These are phyloP conservation scores for Drosophila varians DNA, from an alignment of 1,140 invertebrate genomes.

Conservation along the genomic window DNA sequence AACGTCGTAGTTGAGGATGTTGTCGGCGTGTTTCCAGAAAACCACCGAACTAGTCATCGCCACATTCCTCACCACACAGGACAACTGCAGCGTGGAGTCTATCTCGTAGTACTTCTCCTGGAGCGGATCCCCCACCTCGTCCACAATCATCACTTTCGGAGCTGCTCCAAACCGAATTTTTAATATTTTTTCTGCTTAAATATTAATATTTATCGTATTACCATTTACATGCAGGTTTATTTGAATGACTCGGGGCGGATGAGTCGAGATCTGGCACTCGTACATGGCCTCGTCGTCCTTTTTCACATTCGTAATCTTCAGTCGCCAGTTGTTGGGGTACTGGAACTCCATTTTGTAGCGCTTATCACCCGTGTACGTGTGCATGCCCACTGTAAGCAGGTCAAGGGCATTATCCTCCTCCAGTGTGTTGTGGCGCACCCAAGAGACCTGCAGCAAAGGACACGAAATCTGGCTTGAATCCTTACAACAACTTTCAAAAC, in stretches of 20 bases:
- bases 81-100: slow-evolving; percentile 89
- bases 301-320: slow-evolving; percentile 88
- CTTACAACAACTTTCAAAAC: neutral
- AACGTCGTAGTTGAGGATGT: slow-evolving; percentile 89
- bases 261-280: slow-evolving; percentile 91
- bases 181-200: neutral
- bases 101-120: slow-evolving; percentile 91
- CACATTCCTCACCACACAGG: slow-evolving; percentile 89
- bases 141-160: slow-evolving; percentile 90
- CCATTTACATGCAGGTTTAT: slow-evolving; percentile 90
- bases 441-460: slow-evolving; percentile 86
- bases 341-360: slow-evolving; percentile 90
- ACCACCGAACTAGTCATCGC: slow-evolving; percentile 88
- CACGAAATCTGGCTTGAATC: neutral
- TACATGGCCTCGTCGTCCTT: slow-evolving; percentile 89
- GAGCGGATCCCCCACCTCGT: slow-evolving; percentile 88
- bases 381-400: slow-evolving; percentile 88
- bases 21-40: slow-evolving; percentile 89
- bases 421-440: slow-evolving; percentile 87
- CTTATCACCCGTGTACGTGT: slow-evolving; percentile 90
- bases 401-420: slow-evolving; percentile 86
- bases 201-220: slow-evolving; percentile 72
- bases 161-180: slow-evolving; percentile 83
- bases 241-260: slow-evolving; percentile 89
- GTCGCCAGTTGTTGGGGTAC: slow-evolving; percentile 91